Evolutionary conservation across 23 tunicate species (phyloP).

Genomic region (Pegea sp.): DNA sequence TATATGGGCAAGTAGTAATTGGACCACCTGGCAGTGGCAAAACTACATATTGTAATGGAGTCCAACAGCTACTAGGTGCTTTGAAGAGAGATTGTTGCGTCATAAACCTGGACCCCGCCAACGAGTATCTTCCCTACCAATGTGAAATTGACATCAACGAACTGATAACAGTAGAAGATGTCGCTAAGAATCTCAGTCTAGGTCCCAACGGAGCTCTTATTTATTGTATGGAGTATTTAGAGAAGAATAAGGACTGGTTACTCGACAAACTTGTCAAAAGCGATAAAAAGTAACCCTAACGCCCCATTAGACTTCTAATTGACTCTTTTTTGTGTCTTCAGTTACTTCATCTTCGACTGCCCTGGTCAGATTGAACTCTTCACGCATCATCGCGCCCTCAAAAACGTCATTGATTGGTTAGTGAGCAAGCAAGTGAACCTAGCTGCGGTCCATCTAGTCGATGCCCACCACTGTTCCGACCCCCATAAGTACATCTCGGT

Average conservation of each 20-base stretch:
- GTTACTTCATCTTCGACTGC: constrained; percentile 81
- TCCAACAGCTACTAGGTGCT: constrained; percentile 81
- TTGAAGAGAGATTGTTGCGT: constrained; percentile 58
- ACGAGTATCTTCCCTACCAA: constrained; percentile 70
- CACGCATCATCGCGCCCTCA: constrained; percentile 58
- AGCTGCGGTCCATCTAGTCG: constrained; percentile 78
- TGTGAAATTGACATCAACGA: constrained; percentile 73
- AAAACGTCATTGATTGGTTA: constrained; percentile 40
- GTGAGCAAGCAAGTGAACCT: constrained; percentile 21
- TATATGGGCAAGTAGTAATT: constrained; percentile 82
- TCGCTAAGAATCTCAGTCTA: constrained; percentile 59
- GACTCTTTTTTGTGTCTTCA: constrained; percentile 4
- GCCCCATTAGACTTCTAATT: neutral
- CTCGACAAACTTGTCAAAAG: constrained; percentile 28
- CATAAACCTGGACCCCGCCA: constrained; percentile 92
- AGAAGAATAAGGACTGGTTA: constrained; percentile 70
- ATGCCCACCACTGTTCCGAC: constrained; percentile 70
- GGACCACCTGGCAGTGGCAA: constrained; percentile 99
- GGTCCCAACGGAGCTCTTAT: constrained; percentile 94
- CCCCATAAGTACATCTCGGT: constrained; percentile 63
- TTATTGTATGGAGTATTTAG: constrained; percentile 86
- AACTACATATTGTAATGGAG: constrained; percentile 76
- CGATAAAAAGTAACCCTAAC: constrained; percentile 31
- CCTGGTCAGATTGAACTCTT: constrained; percentile 95
- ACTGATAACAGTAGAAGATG: constrained; percentile 81